A percentile compares a stretch with the other conserved stretches of the same genome.
phyloP scores from a whole-genome alignment of 2,888 invertebrate species.

The Erebia ligea region DNA sequence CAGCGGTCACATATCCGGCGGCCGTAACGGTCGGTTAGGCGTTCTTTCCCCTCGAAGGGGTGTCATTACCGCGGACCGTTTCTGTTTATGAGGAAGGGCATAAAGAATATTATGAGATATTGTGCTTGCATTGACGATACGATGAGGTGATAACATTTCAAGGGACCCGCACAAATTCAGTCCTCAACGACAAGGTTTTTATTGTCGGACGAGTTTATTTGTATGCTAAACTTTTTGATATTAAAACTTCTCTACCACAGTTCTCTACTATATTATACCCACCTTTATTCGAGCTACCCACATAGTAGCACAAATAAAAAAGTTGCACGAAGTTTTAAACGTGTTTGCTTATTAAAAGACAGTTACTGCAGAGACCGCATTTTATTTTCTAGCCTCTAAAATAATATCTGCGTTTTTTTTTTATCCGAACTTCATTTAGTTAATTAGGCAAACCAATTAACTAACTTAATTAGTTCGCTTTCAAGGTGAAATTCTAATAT shows the following conservation, averaged over 20 bases:
- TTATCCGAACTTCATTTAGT: not conserved
- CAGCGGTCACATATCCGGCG: constrained; percentile 82
- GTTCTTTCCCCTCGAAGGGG: constrained; percentile 70
- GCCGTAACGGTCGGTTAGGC: constrained; percentile 78
- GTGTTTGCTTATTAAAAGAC: constrained; percentile 1
- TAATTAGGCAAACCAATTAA: not conserved
- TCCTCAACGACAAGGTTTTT: constrained; percentile 64
- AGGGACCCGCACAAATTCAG: constrained; percentile 64
- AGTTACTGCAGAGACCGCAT: not conserved
- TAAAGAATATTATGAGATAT: constrained; percentile 83
- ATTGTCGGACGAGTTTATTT: constrained; percentile 22
- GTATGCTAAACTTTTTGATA: constrained; percentile 5
- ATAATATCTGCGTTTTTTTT: not conserved
- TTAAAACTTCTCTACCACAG: not conserved
- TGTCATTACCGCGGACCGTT: constrained; percentile 80
- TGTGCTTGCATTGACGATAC: constrained; percentile 72
- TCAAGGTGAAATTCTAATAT: not conserved
- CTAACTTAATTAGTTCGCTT: not conserved
- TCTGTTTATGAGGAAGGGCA: constrained; percentile 79
- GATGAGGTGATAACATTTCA: constrained; percentile 77
- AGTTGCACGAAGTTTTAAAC: constrained; percentile 6
- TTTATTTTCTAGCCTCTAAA: not conserved
- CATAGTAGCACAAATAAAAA: not conserved
- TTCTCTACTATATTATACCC: too few relatives aligned
- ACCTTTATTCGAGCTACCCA: constrained; percentile 1